Percentiles rank a stretch among this genome's conserved stretches.
Evolutionary conservation across 2,113 vertebrate species (phyloP).

Genomic region (Charadrius vociferus): DNA sequence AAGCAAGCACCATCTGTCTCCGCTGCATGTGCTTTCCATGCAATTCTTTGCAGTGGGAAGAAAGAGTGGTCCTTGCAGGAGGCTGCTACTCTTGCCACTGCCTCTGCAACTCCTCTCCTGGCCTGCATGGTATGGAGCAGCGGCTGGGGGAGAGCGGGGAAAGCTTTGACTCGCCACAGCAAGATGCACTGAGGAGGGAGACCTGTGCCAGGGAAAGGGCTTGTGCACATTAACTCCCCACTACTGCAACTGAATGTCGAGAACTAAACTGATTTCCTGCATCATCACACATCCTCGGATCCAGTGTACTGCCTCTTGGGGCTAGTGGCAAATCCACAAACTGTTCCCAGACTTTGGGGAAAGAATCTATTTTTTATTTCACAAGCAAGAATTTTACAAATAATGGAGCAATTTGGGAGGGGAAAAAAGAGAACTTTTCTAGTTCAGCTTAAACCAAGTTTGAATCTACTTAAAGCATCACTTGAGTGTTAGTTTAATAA

Average conservation of each 20-base stretch:
- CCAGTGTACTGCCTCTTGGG: neutral
- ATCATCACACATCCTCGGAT: fast-evolving
- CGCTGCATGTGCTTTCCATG: neutral
- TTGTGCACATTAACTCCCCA: neutral
- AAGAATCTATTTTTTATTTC: neutral
- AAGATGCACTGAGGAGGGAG: fast-evolving
- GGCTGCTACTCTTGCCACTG: neutral
- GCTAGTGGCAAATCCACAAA: neutral
- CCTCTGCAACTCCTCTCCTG: neutral
- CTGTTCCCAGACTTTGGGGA: neutral
- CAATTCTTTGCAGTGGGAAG: neutral
- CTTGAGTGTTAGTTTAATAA: neutral
- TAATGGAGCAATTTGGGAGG: neutral
- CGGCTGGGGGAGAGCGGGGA: fast-evolving
- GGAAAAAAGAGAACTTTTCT: neutral
- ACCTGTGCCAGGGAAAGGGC: neutral
- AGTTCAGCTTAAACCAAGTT: neutral
- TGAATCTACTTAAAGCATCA: neutral
- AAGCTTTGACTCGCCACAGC: neutral
- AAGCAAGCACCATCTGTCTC: neutral
- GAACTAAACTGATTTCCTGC: neutral
- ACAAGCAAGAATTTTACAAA: neutral
- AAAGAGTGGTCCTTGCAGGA: neutral
- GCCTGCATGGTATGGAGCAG: neutral
- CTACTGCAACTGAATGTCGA: neutral